Base-by-base conservation (phyloP, 1,140 invertebrate genomes). In the Dermatophagoides farinae region DNA sequence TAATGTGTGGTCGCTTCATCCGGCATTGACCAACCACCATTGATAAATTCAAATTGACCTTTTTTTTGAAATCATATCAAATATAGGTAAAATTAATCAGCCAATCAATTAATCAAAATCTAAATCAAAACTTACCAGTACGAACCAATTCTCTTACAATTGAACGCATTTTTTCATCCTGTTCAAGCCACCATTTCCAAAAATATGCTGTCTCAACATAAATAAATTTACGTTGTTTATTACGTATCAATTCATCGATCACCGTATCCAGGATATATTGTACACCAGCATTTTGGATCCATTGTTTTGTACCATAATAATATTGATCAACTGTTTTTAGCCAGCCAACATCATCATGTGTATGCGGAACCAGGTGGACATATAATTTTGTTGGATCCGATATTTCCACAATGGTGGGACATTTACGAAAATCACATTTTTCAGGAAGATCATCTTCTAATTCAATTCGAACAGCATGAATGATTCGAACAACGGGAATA, bases 1-100 rank as follows among this genome's bases (percentile, higher is more conserved):
- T 97, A 98, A 70, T 97, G 87, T 0, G 85, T 80, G 0, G 80
- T 76, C 0, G 89, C 91, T 69, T 97, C 92, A 69, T 97, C 92
- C 71, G 96, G 90, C 87, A 92, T 90, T 0, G 95, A 90, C 91
- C 91, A 97, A 37, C 91, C 92, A 2, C 91, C 92, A 0, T 88
- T 92, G 0, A 88, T 85, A 65, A 97, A 87, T 72, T 98, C 92
- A 20, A 97, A 75, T 47, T 88, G 79, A 18, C 88, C 88, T 20
- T 16, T 47, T n/a, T n/a, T n/a, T 52, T n/a, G n/a, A n/a, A n/a
- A n/a, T n/a, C n/a, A 43, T 11, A 43, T 43, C 41, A 43, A n/a
- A 43, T n/a, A 43, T n/a, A 43, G n/a, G n/a, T 43, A 11, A 11
- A 43, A 11, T 43, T 43, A 43, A 43, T 43, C 10, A 67, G 2